phyloP scores from a whole-genome alignment of 2,888 invertebrate genomes.

The Leptinotarsa peninsularis region DNA sequence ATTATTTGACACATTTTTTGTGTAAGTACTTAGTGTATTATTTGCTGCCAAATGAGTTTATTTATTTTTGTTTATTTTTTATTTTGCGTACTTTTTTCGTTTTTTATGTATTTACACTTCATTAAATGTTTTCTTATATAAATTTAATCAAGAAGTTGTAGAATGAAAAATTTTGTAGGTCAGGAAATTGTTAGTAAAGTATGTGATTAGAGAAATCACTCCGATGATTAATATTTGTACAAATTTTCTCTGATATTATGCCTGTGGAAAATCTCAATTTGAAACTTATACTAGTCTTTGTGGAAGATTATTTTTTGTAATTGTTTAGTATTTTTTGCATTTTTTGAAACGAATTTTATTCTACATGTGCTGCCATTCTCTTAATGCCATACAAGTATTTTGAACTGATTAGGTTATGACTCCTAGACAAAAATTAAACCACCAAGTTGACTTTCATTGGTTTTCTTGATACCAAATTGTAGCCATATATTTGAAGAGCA shows the following conservation, averaged over 20 bases:
- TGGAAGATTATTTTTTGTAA: conserved; percentile 50
- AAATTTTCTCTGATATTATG: conserved; percentile 49
- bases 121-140: neutral
- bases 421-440: too few relatives aligned
- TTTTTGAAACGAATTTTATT: conserved; percentile 45
- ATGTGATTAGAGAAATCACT: conserved; percentile 35
- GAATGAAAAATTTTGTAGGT: conserved; percentile 43
- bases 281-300: conserved; percentile 56
- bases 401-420: too few relatives aligned
- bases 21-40: conserved; percentile 43
- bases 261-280: conserved; percentile 48
- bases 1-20: conserved; percentile 13
- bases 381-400: conserved; percentile 21
- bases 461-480: neutral
- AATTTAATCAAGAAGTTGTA: conserved; percentile 30
- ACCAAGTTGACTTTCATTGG: neutral
- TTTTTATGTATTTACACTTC: conserved; percentile 22
- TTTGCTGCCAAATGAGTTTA: conserved; percentile 51
- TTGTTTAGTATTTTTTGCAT: conserved; percentile 47
- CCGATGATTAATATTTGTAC: conserved; percentile 44
- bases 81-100: conserved; percentile 16
- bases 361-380: conserved; percentile 55
- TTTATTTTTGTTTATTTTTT: conserved; percentile 36
- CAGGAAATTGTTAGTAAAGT: conserved; percentile 37
- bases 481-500: neutral